Percentiles rank a stretch among this genome's conserved stretches.
Conservation (phyloP, 2,888 invertebrate genomes). For the Philereme transversata region DNA sequence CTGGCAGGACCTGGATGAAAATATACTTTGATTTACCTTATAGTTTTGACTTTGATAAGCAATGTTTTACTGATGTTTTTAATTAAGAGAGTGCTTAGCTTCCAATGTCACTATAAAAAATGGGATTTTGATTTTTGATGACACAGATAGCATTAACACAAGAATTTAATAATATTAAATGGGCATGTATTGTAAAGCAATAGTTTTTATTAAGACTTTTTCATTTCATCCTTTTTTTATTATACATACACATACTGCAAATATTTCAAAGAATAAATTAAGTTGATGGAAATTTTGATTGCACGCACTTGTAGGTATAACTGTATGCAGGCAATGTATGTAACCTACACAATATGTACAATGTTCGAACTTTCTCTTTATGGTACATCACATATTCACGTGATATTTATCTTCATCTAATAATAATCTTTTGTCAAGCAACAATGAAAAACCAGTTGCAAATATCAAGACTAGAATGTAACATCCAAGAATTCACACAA, state of each 20-base stretch:
- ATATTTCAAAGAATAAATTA: not conserved
- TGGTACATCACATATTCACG: constrained; percentile 1
- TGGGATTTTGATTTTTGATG: too few species aligned
- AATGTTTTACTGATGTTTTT: too few species aligned
- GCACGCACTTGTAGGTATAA: not conserved
- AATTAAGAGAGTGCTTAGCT: too few species aligned
- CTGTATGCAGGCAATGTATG: not conserved
- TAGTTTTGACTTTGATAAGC: too few species aligned
- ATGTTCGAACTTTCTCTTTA: constrained; percentile 50
- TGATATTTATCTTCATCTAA: not conserved
- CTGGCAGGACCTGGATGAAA: constrained; percentile 76
- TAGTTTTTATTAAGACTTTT: not conserved
- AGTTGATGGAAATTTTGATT: not conserved
- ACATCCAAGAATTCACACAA: not conserved
- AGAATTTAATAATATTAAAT: too few species aligned
- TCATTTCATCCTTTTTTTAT: not conserved
- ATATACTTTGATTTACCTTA: not conserved
- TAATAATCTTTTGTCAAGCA: not conserved
- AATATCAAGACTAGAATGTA: constrained; percentile 1
- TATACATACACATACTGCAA: not conserved
- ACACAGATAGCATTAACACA: too few species aligned
- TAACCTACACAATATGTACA: constrained; percentile 34
- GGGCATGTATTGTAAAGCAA: too few species aligned
- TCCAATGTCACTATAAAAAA: too few species aligned
- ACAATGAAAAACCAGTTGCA: constrained; percentile 1